Evolutionary conservation across 1,140 invertebrate species (phyloP).

Genomic region (Drosophila kikkawai): DNA sequence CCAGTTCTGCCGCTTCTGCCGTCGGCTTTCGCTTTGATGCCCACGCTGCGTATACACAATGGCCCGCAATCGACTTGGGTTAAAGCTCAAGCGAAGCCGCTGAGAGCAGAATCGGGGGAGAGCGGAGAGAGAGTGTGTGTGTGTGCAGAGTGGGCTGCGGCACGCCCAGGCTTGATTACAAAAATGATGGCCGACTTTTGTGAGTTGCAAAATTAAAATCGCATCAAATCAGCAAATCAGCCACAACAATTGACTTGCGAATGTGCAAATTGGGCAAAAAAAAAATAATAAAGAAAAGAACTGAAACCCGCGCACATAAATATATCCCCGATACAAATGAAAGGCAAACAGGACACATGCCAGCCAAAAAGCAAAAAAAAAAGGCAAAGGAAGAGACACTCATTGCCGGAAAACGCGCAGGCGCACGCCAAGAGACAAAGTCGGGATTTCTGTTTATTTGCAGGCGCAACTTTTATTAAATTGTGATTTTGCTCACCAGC

Average conservation of each 20-base stretch:
- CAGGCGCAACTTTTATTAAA: constrained; percentile 81
- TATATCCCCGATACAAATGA: constrained; percentile 41
- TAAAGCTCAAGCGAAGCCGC: constrained; percentile 34
- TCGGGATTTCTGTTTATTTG: constrained; percentile 71
- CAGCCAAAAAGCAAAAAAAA: constrained; percentile 8
- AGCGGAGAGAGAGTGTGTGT: constrained; percentile 1
- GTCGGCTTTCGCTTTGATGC: constrained; percentile 70
- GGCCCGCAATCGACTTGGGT: constrained; percentile 47
- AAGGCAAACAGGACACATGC: constrained; percentile 40
- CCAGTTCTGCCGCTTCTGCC: constrained; percentile 57
- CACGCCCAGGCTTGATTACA: constrained; percentile 48
- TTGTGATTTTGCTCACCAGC: constrained; percentile 75
- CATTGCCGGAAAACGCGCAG: constrained; percentile 29
- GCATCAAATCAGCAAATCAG: constrained; percentile 56
- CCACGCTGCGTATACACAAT: constrained; percentile 68
- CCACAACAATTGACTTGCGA: constrained; percentile 58
- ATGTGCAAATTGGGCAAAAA: constrained; percentile 52
- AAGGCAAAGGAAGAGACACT: constrained; percentile 38
- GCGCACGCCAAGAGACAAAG: constrained; percentile 56
- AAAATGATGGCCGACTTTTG: constrained; percentile 44
- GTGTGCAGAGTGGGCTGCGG: constrained; percentile 30
- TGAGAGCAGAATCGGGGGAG: constrained; percentile 9
- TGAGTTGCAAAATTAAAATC: constrained; percentile 54
- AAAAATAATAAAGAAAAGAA: not conserved
- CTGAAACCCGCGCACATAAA: not conserved